These are phyloP conservation scores for Antitype chi DNA, from an alignment of 2,888 invertebrate species.

Conservation along the genomic window DNA sequence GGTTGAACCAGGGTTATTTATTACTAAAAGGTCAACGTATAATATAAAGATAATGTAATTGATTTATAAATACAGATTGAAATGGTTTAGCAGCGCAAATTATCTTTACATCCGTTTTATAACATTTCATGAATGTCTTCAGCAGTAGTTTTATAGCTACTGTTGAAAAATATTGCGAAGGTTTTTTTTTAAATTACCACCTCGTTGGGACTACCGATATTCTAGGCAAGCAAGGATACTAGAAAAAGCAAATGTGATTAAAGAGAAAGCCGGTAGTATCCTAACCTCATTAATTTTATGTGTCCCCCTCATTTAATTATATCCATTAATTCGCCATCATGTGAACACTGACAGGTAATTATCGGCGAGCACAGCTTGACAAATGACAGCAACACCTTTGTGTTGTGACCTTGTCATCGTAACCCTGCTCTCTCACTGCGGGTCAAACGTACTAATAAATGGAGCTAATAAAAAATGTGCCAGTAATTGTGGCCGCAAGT, in stretches of 20 bases:
- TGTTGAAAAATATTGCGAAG: background rate
- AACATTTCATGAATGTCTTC: background rate
- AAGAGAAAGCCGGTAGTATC: slow-evolving; percentile 53
- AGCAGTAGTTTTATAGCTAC: too few relatives aligned
- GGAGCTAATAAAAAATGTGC: slow-evolving; percentile 50
- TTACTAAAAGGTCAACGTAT: slow-evolving; percentile 53
- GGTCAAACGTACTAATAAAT: slow-evolving; percentile 56
- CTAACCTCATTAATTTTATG: slow-evolving; percentile 43
- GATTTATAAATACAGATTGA: slow-evolving; percentile 25
- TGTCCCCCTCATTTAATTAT: slow-evolving; percentile 62
- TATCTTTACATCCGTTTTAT: background rate
- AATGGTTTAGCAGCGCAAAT: slow-evolving; percentile 18
- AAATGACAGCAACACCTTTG: slow-evolving; percentile 74
- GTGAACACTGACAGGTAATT: slow-evolving; percentile 74
- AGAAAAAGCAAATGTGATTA: slow-evolving; percentile 2
- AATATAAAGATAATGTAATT: slow-evolving; percentile 25
- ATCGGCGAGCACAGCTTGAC: slow-evolving; percentile 60
- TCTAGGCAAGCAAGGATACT: background rate
- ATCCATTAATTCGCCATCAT: slow-evolving; percentile 69
- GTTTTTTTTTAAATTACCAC: background rate
- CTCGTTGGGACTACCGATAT: too few relatives aligned
- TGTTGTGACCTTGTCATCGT: slow-evolving; percentile 67
- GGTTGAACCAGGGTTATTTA: slow-evolving; percentile 36
- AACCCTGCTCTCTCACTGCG: slow-evolving; percentile 63
- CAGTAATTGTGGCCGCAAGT: slow-evolving; percentile 45